Evolutionary conservation across 2,113 vertebrate species (phyloP).

Genomic region (Prolemur simus): DNA sequence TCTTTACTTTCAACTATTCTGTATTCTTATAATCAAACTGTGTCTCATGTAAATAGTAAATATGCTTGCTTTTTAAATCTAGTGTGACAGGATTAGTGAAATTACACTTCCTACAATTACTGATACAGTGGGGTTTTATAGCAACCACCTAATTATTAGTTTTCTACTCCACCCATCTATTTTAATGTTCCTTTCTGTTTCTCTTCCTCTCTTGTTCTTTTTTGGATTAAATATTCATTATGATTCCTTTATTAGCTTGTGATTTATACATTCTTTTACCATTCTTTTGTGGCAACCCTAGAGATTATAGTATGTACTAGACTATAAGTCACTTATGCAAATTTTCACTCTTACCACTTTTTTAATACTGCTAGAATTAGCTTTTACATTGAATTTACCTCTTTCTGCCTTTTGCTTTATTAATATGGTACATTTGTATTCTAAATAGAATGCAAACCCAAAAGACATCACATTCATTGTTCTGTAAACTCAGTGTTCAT

Average conservation of each 20-base stretch:
- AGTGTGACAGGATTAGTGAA: slow-evolving; percentile 17
- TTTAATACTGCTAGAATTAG: neutral
- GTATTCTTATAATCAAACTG: neutral
- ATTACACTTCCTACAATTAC: neutral
- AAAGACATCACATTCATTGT: neutral
- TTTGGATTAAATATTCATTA: neutral
- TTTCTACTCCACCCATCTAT: neutral
- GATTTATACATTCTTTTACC: neutral
- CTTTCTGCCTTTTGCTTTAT: neutral
- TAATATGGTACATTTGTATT: neutral
- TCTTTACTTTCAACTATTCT: neutral
- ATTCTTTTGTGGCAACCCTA: neutral
- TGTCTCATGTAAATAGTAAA: neutral
- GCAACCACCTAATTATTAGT: neutral
- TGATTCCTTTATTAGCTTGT: neutral
- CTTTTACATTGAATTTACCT: neutral
- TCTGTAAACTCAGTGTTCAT: neutral
- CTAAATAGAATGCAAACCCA: neutral
- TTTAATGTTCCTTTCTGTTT: neutral
- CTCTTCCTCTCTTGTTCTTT: neutral
- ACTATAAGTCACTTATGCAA: neutral
- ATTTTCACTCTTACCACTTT: neutral
- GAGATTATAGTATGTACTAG: neutral
- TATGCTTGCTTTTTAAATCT: neutral
- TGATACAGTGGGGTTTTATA: neutral